Evolutionary conservation across 2,888 invertebrate genomes (phyloP), one percentile per base, ranked within the genome.

Genomic region (Clistopyga incitator): DNA sequence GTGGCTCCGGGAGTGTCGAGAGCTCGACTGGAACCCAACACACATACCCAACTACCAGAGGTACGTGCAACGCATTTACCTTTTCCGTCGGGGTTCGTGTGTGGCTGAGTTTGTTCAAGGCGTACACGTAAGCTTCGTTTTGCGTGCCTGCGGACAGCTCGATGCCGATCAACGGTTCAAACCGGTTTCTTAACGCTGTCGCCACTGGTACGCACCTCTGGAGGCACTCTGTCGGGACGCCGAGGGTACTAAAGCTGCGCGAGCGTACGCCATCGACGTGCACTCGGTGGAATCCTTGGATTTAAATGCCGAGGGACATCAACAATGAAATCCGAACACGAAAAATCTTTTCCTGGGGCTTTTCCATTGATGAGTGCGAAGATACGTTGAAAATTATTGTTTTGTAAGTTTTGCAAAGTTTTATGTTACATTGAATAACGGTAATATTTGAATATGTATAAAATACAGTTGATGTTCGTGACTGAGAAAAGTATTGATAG

Each of bases 121-220:
- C 70, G 70, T 81, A 83, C n/a, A n/a, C 77, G 23, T 84, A 70
- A 70, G 74, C 47, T 76, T 18, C 50, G 61, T 64, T 64, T 67
- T 61, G 76, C 61, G 81, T 78, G 76, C 59, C 72, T 81, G 54
- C 45, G 59, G 56, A 38, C 50, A 25, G 47, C 38, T 45, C 67
- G 52, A 61, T 45, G 72, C 71, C 84, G 87, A 84, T 86, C 85
- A 87, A 87, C 87, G 86, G 87, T 87, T 86, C 68, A 86, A 87
- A 87, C 87, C 87, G 87, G 87, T 87, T 86, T 84, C 50, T 20
- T 70, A 61, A 59, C 42, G 61, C 59, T 72, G 81, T 80, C 85
- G 78, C 79, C 77, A 67, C 70, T 64, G 79, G 79, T 70, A 47
- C 79, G 67, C 38, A 59, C 70, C 54, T 65, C 50, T 61, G n/a